phyloP scores from a whole-genome alignment of 92 coral and sea anemone species.

The Pocillopora grandis region DNA sequence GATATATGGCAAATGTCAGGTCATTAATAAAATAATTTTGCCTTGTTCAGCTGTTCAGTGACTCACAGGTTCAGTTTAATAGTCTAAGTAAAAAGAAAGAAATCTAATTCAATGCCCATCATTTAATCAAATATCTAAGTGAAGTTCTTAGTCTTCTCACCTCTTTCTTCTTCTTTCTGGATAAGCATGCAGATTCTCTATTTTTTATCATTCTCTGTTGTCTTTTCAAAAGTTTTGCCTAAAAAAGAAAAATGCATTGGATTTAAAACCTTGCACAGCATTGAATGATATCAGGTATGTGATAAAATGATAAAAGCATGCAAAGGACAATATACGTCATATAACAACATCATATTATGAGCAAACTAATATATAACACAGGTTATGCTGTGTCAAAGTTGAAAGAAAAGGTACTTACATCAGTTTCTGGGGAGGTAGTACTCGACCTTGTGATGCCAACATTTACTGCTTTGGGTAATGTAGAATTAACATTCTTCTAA shows the following conservation, averaged over 20 bases:
- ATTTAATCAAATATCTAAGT: neutral
- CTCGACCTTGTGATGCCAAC: conserved; percentile 7
- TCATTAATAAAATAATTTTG: no score
- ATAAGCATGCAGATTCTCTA: conserved; percentile 97
- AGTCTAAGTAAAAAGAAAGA: no score
- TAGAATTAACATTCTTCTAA: conserved; percentile 36
- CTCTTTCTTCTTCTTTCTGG: conserved; percentile 99
- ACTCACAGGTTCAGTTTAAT: neutral
- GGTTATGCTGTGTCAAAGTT: neutral
- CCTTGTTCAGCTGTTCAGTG: neutral
- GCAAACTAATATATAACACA: neutral
- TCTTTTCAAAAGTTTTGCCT: conserved; percentile 87
- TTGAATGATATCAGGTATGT: neutral
- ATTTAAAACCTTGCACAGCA: neutral
- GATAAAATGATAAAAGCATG: neutral
- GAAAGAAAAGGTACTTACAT: conserved; percentile 14
- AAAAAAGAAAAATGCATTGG: neutral
- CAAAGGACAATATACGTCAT: no score
- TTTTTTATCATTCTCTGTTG: conserved; percentile 99
- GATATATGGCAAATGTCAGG: no score
- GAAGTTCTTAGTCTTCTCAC: conserved; percentile 16
- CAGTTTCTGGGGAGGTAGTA: conserved; percentile 12
- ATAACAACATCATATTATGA: no score
- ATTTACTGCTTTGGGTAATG: conserved; percentile 20
- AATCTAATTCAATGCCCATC: neutral